Percentiles rank a stretch among this genome's conserved stretches.
phyloP scores from a whole-genome alignment of 2,797 vertebrate genomes.

The Prunella strophiata region DNA sequence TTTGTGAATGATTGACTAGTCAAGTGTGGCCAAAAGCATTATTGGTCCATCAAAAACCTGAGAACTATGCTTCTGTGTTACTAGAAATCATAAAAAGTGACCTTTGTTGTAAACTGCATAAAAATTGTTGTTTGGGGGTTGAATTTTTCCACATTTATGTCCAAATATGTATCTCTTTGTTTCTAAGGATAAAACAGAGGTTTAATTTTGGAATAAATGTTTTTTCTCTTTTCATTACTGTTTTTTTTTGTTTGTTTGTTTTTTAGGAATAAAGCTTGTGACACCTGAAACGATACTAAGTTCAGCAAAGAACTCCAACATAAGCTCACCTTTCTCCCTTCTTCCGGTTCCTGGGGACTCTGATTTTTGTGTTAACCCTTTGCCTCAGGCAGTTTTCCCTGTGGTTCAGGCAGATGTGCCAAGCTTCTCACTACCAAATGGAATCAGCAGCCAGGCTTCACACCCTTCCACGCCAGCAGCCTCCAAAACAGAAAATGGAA shows the following conservation, averaged over 20 bases:
- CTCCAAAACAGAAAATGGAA: slow-evolving; percentile 44
- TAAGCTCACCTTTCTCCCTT: slow-evolving; percentile 39
- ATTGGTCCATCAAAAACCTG: background rate
- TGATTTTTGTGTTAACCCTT: slow-evolving; percentile 60
- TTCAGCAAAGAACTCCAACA: slow-evolving; percentile 1
- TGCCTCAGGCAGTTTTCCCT: slow-evolving; percentile 61
- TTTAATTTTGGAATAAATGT: background rate
- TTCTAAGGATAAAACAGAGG: background rate
- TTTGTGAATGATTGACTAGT: background rate
- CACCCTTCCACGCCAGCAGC: background rate
- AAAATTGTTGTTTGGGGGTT: background rate
- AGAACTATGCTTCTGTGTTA: background rate
- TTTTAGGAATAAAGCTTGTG: slow-evolving; percentile 48
- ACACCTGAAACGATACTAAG: background rate
- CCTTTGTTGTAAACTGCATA: background rate
- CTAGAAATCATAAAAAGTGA: background rate
- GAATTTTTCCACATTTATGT: background rate
- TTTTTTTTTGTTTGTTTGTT: background rate
- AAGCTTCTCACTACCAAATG: background rate
- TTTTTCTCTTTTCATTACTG: background rate
- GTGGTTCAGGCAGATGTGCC: slow-evolving; percentile 45
- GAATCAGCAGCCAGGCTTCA: slow-evolving; percentile 33
- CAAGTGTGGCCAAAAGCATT: background rate
- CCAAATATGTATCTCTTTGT: background rate
- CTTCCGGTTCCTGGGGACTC: slow-evolving; percentile 59